Evolutionary conservation across 1,140 invertebrate species (phyloP).

Genomic region (Hetaerina americana): DNA sequence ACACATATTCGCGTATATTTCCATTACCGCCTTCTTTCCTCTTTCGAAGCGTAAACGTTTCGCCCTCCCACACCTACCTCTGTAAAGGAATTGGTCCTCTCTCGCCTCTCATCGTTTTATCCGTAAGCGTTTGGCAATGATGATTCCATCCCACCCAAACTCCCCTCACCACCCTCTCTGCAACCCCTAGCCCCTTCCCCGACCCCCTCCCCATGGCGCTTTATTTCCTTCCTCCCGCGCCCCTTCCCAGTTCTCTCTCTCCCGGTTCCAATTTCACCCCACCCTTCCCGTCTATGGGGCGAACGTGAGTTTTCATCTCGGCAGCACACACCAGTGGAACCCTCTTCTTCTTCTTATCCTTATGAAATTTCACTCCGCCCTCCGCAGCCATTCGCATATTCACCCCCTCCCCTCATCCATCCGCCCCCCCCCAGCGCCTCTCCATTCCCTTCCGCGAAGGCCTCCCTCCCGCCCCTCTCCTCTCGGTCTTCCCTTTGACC

Average conservation of each 20-base stretch:
- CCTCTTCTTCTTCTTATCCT: no score
- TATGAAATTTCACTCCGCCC: not conserved
- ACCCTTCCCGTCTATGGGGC: not conserved
- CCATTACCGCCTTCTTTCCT: no score
- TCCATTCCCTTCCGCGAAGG: not conserved
- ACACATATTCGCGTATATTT: no score
- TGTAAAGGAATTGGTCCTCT: no score
- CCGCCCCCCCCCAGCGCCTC: not conserved
- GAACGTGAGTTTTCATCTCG: not conserved
- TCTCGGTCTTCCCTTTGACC: not conserved
- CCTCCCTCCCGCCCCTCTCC: not conserved
- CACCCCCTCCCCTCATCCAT: not conserved
- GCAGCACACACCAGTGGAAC: not conserved
- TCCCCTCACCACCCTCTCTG: not conserved
- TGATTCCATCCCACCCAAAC: not conserved
- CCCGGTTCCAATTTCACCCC: not conserved
- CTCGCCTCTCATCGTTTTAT: no score
- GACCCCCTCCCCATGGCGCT: no score
- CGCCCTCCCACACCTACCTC: no score
- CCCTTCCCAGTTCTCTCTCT: not conserved
- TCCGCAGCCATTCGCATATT: no score
- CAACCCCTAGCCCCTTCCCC: not conserved
- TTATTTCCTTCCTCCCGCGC: no score
- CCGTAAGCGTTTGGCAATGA: not conserved
- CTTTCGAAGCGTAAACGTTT: no score